Conservation (phyloP, 1,140 invertebrate genomes). For the Hypothenemus hampei region DNA sequence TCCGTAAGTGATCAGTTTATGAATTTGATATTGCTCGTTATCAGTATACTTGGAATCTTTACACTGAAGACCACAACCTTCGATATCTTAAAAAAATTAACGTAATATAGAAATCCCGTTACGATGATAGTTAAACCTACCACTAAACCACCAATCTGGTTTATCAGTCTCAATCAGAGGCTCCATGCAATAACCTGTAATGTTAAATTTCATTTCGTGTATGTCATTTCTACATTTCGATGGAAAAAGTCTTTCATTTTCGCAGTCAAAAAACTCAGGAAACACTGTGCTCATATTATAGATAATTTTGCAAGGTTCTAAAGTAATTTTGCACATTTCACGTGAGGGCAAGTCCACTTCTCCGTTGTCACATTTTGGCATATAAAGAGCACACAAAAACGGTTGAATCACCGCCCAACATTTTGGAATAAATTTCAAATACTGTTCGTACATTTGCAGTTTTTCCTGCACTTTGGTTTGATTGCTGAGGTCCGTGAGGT, state of each 20-base stretch:
- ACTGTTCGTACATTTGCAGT: conserved; percentile 62
- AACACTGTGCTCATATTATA: conserved; percentile 69
- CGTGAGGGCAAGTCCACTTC: conserved; percentile 75
- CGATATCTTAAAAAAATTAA: conserved; percentile 61
- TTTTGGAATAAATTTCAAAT: conserved; percentile 78
- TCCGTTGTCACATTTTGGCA: conserved; percentile 80
- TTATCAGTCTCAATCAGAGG: conserved; percentile 81
- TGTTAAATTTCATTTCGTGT: conserved; percentile 81
- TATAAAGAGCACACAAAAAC: conserved; percentile 83
- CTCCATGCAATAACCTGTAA: conserved; percentile 68
- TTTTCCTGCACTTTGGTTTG: conserved; percentile 68
- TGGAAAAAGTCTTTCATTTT: conserved; percentile 70
- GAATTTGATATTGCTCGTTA: conserved; percentile 77
- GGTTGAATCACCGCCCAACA: conserved; percentile 94
- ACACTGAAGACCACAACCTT: conserved; percentile 86
- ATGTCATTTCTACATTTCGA: conserved; percentile 72
- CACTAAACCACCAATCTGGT: conserved; percentile 73
- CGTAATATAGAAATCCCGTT: no score
- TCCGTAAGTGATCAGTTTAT: conserved; percentile 71
- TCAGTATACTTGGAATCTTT: conserved; percentile 77
- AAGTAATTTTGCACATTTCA: conserved; percentile 82
- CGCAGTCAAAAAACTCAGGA: conserved; percentile 76
- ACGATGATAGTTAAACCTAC: no score
- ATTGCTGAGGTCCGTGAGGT: conserved; percentile 64
- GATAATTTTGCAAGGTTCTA: conserved; percentile 76